phyloP scores from a whole-genome alignment of 37 sponge, comb jelly and placozoan species.

The Spongilla lacustris region DNA sequence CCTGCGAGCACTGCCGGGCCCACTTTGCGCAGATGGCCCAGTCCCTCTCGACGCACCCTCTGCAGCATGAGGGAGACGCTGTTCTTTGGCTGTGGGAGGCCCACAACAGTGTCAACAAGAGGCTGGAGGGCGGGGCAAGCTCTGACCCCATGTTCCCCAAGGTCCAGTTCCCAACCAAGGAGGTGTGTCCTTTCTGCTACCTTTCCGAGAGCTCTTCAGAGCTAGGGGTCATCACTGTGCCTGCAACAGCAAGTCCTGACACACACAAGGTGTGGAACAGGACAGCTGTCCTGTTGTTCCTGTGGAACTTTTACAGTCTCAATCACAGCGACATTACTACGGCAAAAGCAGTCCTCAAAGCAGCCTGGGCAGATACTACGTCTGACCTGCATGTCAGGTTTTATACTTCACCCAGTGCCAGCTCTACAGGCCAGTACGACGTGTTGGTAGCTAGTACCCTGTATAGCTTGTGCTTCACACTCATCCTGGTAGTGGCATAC shows the following conservation, averaged over 20 bases:
- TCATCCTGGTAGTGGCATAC: background rate
- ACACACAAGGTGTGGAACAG: slow-evolving; percentile 50
- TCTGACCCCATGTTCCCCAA: slow-evolving; percentile 88
- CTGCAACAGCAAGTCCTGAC: background rate
- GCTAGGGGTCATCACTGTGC: background rate
- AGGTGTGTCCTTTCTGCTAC: slow-evolving; percentile 81
- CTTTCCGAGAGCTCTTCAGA: background rate
- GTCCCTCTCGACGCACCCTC: background rate
- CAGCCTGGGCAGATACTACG: slow-evolving; percentile 46
- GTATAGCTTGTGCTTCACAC: slow-evolving; percentile 17
- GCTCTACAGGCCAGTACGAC: background rate
- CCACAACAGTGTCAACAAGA: slow-evolving; percentile 83
- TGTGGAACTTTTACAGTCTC: slow-evolving; percentile 58
- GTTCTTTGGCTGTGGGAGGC: slow-evolving; percentile 95
- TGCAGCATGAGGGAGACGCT: slow-evolving; percentile 72
- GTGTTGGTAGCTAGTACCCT: background rate
- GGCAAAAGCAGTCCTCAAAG: slow-evolving; percentile 6
- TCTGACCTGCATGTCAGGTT: background rate
- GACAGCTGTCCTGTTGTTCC: slow-evolving; percentile 58
- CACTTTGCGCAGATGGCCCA: slow-evolving; percentile 84
- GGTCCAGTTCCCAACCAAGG: slow-evolving; percentile 76
- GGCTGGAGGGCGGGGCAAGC: slow-evolving; percentile 58
- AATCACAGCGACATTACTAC: slow-evolving; percentile 4
- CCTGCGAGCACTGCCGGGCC: slow-evolving; percentile 80
- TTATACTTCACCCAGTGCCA: background rate